Percentiles rank a stretch among this genome's conserved stretches.
phyloP scores from a whole-genome alignment of 2,797 vertebrate genomes.

The Alosa sapidissima region DNA sequence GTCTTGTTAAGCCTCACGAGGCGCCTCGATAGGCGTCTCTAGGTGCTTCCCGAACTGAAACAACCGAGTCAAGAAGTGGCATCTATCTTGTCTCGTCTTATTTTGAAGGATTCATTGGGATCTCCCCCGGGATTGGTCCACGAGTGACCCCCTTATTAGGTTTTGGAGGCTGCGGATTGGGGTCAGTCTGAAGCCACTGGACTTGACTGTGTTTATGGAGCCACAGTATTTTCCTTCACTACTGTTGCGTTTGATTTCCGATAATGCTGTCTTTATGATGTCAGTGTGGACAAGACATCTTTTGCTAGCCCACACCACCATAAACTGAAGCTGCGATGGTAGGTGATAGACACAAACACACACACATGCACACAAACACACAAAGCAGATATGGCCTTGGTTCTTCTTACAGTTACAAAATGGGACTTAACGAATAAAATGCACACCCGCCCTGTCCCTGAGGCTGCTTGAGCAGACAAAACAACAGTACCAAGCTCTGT shows the following conservation, averaged over 20 bases:
- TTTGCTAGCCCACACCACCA: not conserved
- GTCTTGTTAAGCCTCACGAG: slow-evolving; percentile 48
- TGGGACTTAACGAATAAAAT: slow-evolving; percentile 4
- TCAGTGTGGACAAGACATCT: not conserved
- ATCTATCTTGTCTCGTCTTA: not conserved
- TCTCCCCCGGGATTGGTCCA: slow-evolving; percentile 1
- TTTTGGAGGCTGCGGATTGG: not conserved
- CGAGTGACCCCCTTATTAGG: not conserved
- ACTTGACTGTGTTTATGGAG: not conserved
- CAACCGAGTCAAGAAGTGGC: not conserved
- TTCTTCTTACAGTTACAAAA: not conserved
- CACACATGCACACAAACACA: not conserved
- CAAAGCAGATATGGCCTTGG: not conserved
- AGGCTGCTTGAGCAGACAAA: slow-evolving; percentile 47
- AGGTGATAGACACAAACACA: not conserved
- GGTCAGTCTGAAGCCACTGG: not conserved
- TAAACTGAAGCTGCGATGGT: not conserved
- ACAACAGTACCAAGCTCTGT: slow-evolving; percentile 46
- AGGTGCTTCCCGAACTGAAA: slow-evolving; percentile 49
- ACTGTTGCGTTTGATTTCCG: not conserved
- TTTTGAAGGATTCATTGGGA: not conserved
- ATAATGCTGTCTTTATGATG: not conserved
- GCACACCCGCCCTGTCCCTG: not conserved
- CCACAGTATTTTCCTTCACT: not conserved
- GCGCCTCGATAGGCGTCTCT: slow-evolving; percentile 43